Evolutionary conservation across 2,113 vertebrate genomes (phyloP).

Genomic region (Cryptomyrus ogoouensis): DNA sequence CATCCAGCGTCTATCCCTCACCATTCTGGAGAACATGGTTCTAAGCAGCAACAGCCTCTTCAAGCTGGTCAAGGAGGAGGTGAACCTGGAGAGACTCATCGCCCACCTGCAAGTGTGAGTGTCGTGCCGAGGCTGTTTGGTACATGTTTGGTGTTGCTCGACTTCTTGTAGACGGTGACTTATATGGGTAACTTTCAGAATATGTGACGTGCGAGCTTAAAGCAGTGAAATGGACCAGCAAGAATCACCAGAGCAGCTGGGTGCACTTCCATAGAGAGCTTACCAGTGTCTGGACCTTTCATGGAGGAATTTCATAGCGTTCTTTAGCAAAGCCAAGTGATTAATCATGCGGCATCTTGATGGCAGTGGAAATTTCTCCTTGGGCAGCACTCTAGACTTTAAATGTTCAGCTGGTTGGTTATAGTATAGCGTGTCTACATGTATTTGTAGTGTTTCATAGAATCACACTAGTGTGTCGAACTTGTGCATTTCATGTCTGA

Average conservation of each 20-base stretch:
- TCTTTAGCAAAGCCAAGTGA: background rate
- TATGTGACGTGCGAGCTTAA: background rate
- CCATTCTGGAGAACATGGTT: constrained; percentile 90
- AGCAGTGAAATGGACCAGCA: background rate
- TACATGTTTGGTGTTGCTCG: background rate
- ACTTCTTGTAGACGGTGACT: background rate
- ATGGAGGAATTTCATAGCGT: background rate
- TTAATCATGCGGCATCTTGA: background rate
- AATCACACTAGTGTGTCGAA: background rate
- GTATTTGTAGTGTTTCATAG: background rate
- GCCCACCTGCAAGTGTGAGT: constrained; percentile 87
- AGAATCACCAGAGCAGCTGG: background rate
- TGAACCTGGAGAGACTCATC: constrained; percentile 80
- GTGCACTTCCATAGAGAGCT: background rate
- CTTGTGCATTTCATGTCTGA: background rate
- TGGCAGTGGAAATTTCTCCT: background rate
- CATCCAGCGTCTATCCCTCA: constrained; percentile 83
- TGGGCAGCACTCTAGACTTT: background rate
- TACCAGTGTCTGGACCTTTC: background rate
- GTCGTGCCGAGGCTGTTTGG: background rate
- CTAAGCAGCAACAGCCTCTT: constrained; percentile 77
- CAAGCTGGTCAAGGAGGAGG: constrained; percentile 76
- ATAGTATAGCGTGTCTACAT: background rate
- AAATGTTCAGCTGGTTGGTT: background rate
- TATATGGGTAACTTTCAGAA: background rate